These are phyloP conservation scores for Oscheius sp. DNA, from an alignment of 2,888 invertebrate genomes.

Conservation along the genomic window DNA sequence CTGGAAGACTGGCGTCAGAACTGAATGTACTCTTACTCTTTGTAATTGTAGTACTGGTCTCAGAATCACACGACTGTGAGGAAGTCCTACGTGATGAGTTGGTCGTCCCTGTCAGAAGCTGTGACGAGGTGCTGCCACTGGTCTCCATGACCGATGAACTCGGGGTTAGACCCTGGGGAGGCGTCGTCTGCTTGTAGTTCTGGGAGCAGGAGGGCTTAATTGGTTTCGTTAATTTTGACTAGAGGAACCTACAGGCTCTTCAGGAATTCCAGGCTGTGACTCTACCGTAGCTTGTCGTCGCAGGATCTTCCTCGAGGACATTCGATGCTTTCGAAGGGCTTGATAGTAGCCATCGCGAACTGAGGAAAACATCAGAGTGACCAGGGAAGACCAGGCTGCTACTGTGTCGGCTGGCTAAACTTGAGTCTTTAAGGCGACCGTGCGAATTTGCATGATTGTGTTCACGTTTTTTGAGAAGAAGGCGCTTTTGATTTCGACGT, in stretches of 20 bases:
- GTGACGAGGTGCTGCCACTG: constrained; percentile 15
- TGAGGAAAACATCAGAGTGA: constrained; percentile 68
- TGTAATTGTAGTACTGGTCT: constrained; percentile 24
- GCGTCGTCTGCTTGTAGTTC: constrained; percentile 1
- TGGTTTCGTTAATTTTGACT: too few relatives aligned
- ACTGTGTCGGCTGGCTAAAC: constrained; percentile 70
- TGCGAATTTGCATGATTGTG: too few relatives aligned
- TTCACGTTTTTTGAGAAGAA: too few relatives aligned
- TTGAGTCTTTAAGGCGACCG: background rate
- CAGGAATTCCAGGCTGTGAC: constrained; percentile 37
- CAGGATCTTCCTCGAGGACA: constrained; percentile 51
- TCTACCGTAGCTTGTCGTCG: constrained; percentile 54
- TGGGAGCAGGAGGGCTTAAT: background rate
- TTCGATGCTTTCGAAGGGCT: constrained; percentile 60
- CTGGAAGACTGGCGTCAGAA: background rate
- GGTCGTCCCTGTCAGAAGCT: constrained; percentile 12
- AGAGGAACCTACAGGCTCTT: constrained; percentile 15
- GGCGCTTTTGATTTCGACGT: too few relatives aligned
- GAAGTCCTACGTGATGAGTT: constrained; percentile 28
- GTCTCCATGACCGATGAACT: constrained; percentile 18
- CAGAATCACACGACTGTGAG: constrained; percentile 25
- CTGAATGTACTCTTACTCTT: constrained; percentile 12
- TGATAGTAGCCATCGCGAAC: constrained; percentile 72
- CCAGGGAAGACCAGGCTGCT: constrained; percentile 70
- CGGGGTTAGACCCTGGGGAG: constrained; percentile 6